Base-by-base conservation (phyloP, 1,140 invertebrate species). In the Parapsyche elsis region DNA sequence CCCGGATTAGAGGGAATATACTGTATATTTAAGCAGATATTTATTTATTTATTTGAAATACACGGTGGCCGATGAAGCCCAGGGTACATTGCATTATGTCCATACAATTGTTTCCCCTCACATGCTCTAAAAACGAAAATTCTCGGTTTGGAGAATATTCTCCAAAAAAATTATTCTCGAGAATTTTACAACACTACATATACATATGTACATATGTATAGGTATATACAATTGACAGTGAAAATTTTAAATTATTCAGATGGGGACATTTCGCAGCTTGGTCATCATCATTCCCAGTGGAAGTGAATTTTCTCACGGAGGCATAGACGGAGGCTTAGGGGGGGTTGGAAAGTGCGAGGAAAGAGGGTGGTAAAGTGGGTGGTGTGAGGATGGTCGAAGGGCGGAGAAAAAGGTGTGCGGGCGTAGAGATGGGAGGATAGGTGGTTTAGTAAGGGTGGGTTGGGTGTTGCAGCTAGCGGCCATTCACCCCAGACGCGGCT, bases 401-500 rank as follows among this genome's bases (percentile, higher is more conserved):
- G 71, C 38, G 67, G 45, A 78, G 79, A 71, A 46, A 67, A 67
- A 79, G 26, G 75, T 38, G 64, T 49, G 19, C 46, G 24, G 76
- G 64, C 61, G 73, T 79, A 53, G 57, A 67, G n/a, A 26, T 5
- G 19, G 64, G 74, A 46, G 78, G 74, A 71, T 14, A 0, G 0
- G 21, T 5, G 24, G 24, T 9, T 53, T 9, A 9, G 53, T 5
- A n/a, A 21, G 59, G 59, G 73, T 74, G 64, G 80, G 76, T 26
- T 44, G 78, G 81, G 75, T n/a, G 71, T 76, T 74, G 81, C 78
- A 71, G 23, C 81, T 19, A 64, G 77, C 82, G 82, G 82, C 82
- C 82, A 76, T 83, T 83, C 82, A 83, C 80, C 82, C 82, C 80
- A 80, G 82, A 81, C 80, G 59, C 71, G 82, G 82, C 82, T 83